A percentile compares a stretch with the other conserved stretches of the same genome.
Evolutionary conservation across 2,888 invertebrate species (phyloP).

Genomic region (Prenolepis imparis): DNA sequence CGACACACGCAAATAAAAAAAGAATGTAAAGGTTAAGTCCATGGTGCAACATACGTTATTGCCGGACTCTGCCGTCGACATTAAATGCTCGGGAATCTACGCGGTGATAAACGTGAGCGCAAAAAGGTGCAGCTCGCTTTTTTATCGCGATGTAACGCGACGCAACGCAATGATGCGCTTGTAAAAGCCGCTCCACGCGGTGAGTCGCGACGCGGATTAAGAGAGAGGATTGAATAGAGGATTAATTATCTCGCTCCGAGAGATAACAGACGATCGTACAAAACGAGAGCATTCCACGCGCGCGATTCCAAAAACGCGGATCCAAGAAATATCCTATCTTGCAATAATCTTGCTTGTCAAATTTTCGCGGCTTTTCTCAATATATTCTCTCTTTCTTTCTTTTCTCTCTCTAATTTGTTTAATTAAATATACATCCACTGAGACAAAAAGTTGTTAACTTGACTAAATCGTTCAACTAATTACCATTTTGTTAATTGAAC

Average conservation of each 20-base stretch:
- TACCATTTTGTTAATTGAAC: no score
- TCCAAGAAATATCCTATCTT: background rate
- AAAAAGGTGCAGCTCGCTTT: constrained; percentile 16
- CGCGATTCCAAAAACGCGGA: background rate
- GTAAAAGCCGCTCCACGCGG: background rate
- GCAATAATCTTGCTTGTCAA: background rate
- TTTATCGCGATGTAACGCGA: background rate
- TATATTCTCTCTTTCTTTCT: background rate
- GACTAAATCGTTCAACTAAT: no score
- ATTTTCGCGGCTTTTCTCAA: background rate
- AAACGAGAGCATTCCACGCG: background rate
- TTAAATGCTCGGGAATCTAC: constrained; percentile 28
- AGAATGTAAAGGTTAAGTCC: constrained; percentile 45
- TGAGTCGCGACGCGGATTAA: constrained; percentile 1
- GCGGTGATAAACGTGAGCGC: constrained; percentile 20
- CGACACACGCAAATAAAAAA: constrained; percentile 35
- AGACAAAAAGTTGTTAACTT: no score
- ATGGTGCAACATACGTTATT: constrained; percentile 18
- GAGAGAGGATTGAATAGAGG: constrained; percentile 12
- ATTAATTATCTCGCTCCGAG: constrained; percentile 19
- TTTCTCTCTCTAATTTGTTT: background rate
- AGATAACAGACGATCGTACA: background rate
- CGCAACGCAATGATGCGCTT: background rate
- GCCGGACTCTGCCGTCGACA: constrained; percentile 16
- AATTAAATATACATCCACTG: no score